Evolutionary conservation across 2,797 vertebrate species (phyloP).

Genomic region (Chelon labrosus): DNA sequence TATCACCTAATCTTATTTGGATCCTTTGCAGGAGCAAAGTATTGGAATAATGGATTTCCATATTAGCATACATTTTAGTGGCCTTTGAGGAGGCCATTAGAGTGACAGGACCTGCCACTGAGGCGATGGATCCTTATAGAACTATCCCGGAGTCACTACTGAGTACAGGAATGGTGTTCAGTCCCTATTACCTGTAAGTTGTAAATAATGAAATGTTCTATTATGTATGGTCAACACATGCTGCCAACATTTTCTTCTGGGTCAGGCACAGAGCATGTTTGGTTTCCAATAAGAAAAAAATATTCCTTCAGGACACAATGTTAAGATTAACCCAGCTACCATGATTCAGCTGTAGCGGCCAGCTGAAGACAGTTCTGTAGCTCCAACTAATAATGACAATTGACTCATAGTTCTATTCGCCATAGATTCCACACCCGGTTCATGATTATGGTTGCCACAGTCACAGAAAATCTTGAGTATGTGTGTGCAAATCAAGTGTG

Average conservation of each 20-base stretch:
- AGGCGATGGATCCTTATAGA: slow-evolving; percentile 20
- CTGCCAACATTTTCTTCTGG: not conserved
- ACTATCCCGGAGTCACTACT: slow-evolving; percentile 6
- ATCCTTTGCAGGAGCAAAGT: not conserved
- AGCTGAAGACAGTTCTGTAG: not conserved
- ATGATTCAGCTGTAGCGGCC: not conserved
- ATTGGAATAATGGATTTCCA: slow-evolving; percentile 16
- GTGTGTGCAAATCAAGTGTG: not conserved
- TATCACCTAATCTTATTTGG: slow-evolving; percentile 1
- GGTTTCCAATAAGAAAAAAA: not conserved
- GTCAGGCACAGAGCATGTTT: not conserved
- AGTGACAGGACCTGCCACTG: slow-evolving; percentile 10
- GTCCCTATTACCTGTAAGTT: not conserved
- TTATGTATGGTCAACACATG: not conserved
- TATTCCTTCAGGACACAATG: not conserved
- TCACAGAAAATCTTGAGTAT: not conserved
- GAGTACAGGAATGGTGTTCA: not conserved
- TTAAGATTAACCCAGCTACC: slow-evolving; percentile 19
- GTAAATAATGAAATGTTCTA: not conserved
- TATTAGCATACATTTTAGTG: not conserved
- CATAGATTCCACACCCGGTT: too few relatives aligned
- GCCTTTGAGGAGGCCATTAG: slow-evolving; percentile 15
- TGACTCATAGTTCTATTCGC: not conserved
- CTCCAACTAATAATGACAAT: not conserved
- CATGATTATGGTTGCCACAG: too few relatives aligned